phyloP scores from a whole-genome alignment of 2,888 invertebrate species.

The Melinopterus prodromus region DNA sequence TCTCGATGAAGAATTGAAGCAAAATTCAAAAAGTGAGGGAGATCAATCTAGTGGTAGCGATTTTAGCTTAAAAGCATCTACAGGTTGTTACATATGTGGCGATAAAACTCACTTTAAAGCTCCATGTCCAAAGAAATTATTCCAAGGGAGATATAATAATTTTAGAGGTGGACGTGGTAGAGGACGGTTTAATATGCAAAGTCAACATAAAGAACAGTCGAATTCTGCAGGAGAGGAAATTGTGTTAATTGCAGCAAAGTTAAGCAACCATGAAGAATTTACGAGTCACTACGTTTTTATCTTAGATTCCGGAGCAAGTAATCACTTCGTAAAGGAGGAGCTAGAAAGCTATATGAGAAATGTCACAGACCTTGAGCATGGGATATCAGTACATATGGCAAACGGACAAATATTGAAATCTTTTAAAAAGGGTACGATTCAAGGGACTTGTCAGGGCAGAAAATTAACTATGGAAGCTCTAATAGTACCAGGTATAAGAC shows the following conservation, averaged over 20 bases:
- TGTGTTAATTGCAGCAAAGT: background rate
- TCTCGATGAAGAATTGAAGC: slow-evolving; percentile 14
- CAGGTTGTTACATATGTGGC: slow-evolving; percentile 14
- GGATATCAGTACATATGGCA: slow-evolving; percentile 6
- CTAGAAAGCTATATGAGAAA: slow-evolving; percentile 15
- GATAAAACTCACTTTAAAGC: slow-evolving; percentile 9
- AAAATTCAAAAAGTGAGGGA: background rate
- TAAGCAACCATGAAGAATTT: background rate
- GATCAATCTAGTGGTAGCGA: background rate
- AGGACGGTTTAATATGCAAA: background rate
- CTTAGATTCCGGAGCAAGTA: slow-evolving; percentile 19
- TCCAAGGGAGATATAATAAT: background rate
- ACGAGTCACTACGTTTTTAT: background rate
- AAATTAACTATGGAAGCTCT: too few species aligned
- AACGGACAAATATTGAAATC: slow-evolving; percentile 13
- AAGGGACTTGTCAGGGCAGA: background rate
- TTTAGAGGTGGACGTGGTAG: slow-evolving; percentile 4
- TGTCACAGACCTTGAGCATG: background rate
- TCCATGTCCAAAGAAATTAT: background rate
- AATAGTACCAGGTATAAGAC: too few species aligned
- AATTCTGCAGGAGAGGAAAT: slow-evolving; percentile 10
- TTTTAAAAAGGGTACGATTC: background rate
- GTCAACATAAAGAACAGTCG: slow-evolving; percentile 7
- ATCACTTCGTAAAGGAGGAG: slow-evolving; percentile 21
- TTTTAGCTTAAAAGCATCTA: slow-evolving; percentile 6